These are phyloP conservation scores for Cirrhinus mrigala DNA, from an alignment of 2,797 vertebrate genomes.

Conservation along the genomic window DNA sequence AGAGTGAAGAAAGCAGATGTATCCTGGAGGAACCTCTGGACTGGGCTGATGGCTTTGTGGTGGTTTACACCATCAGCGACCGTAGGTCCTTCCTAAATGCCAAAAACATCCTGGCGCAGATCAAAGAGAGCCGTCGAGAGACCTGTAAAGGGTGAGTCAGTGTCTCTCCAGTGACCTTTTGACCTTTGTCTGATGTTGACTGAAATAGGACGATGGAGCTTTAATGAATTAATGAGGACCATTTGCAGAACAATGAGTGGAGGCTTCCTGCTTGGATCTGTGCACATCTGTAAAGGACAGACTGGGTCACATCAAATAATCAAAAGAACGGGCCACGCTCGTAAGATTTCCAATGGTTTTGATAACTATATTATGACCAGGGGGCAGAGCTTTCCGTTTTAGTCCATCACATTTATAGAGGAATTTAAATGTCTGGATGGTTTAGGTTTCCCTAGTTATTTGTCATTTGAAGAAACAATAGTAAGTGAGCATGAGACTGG, in stretches of 20 bases:
- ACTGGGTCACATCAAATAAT: slow-evolving; percentile 30
- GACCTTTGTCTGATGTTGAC: slow-evolving; percentile 54
- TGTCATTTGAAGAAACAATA: slow-evolving; percentile 59
- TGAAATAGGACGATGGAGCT: slow-evolving; percentile 53
- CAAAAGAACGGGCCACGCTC: not conserved
- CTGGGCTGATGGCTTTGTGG: slow-evolving; percentile 82
- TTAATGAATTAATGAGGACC: slow-evolving; percentile 67
- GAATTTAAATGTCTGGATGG: slow-evolving; percentile 35
- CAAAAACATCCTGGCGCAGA: slow-evolving; percentile 77
- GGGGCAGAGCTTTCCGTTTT: slow-evolving; percentile 13
- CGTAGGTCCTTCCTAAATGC: slow-evolving; percentile 77
- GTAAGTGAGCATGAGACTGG: slow-evolving; percentile 41
- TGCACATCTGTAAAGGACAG: slow-evolving; percentile 36
- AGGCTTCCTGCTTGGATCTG: slow-evolving; percentile 46
- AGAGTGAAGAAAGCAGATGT: slow-evolving; percentile 75
- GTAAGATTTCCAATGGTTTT: slow-evolving; percentile 21
- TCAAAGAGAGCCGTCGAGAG: slow-evolving; percentile 74
- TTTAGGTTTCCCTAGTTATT: slow-evolving; percentile 56
- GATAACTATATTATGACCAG: slow-evolving; percentile 31
- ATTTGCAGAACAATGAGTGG: slow-evolving; percentile 53
- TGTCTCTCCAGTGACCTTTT: slow-evolving; percentile 28
- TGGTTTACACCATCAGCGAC: slow-evolving; percentile 84
- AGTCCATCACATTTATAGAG: slow-evolving; percentile 29
- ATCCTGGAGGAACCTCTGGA: slow-evolving; percentile 80
- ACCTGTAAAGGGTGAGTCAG: slow-evolving; percentile 79